Conservation (phyloP, 2,888 invertebrate genomes). For the Athetis lepigone region DNA sequence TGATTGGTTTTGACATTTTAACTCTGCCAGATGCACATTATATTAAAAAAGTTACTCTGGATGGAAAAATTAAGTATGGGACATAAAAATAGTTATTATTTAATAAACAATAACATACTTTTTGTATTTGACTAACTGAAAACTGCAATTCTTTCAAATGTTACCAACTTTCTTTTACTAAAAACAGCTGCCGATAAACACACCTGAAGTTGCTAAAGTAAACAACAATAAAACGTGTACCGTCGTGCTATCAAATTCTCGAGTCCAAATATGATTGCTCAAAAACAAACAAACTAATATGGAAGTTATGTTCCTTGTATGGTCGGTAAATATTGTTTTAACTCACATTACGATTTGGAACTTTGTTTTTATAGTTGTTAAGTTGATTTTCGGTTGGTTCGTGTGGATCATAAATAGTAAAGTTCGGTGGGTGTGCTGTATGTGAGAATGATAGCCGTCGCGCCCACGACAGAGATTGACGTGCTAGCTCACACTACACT, state of each 20-base stretch:
- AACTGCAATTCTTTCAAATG: neutral
- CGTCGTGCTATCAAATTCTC: slow-evolving; percentile 12
- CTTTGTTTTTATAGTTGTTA: slow-evolving; percentile 22
- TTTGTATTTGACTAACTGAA: too few species aligned
- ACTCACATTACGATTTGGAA: slow-evolving; percentile 19
- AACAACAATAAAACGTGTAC: slow-evolving; percentile 36
- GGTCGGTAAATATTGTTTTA: slow-evolving; percentile 31
- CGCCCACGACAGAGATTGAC: slow-evolving; percentile 61
- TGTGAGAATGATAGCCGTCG: slow-evolving; percentile 67
- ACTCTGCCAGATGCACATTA: too few species aligned
- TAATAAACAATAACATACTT: too few species aligned
- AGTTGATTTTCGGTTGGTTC: slow-evolving; percentile 9
- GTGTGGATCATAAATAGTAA: slow-evolving; percentile 42
- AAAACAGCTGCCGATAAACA: slow-evolving; percentile 3
- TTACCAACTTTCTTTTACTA: neutral
- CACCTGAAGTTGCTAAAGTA: slow-evolving; percentile 26
- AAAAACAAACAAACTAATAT: slow-evolving; percentile 48
- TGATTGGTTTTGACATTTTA: too few species aligned
- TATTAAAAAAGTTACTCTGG: too few species aligned
- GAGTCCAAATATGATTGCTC: slow-evolving; percentile 42
- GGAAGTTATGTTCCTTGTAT: slow-evolving; percentile 47
- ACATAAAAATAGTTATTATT: too few species aligned
- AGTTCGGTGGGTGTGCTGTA: slow-evolving; percentile 70
- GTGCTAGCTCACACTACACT: neutral
- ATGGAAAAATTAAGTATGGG: too few species aligned